These are phyloP conservation scores for Rhagonycha fulva DNA, from an alignment of 2,888 invertebrate genomes.

Conservation along the genomic window DNA sequence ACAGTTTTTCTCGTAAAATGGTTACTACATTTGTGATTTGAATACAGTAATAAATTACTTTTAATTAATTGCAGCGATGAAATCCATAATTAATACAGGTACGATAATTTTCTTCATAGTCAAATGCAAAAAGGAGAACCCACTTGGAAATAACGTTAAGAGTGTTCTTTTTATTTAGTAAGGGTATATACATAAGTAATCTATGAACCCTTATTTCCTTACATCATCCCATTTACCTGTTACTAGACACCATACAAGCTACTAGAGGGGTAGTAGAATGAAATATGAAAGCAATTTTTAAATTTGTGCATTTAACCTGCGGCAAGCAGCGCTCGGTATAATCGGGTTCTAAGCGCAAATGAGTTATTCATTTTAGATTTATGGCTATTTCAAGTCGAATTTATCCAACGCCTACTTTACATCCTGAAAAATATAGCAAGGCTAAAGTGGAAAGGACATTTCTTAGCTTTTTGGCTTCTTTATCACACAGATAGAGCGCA, in stretches of 20 bases:
- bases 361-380: constrained; percentile 53
- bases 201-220: constrained; percentile 15
- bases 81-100: neutral
- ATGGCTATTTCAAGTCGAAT: constrained; percentile 47
- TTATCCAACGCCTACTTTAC: constrained; percentile 37
- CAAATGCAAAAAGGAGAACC: neutral
- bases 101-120: neutral
- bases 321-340: constrained; percentile 46
- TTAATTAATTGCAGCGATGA: neutral
- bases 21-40: too few species aligned
- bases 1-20: too few species aligned
- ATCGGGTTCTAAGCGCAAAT: constrained; percentile 50
- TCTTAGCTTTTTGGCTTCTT: constrained; percentile 36
- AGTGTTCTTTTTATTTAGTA: neutral
- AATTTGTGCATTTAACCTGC: constrained; percentile 50
- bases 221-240: constrained; percentile 35
- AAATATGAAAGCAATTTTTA: constrained; percentile 51
- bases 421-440: constrained; percentile 22
- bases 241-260: constrained; percentile 24
- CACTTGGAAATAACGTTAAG: neutral
- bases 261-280: constrained; percentile 28
- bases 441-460: constrained; percentile 37
- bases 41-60: too few species aligned
- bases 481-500: constrained; percentile 32
- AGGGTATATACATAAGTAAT: constrained; percentile 11